Percentiles rank a stretch among this genome's conserved stretches.
phyloP scores from a whole-genome alignment of 2,113 vertebrate genomes.

The Sinocyclocheilus maitianheensis region DNA sequence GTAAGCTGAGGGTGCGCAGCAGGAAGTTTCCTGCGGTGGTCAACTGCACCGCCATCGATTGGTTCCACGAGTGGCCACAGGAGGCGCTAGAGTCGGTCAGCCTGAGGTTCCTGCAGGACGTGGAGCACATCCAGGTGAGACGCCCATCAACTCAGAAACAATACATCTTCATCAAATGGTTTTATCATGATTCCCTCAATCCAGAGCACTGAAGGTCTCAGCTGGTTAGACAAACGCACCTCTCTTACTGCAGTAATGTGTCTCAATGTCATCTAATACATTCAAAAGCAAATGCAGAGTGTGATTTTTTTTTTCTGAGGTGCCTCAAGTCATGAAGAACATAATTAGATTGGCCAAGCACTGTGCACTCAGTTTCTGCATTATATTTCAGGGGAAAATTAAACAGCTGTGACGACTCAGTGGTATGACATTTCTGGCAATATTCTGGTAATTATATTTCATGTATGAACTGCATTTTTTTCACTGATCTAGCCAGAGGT shows the following conservation, averaged over 20 bases:
- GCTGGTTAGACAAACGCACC: not conserved
- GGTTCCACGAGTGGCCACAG: slow-evolving; percentile 95
- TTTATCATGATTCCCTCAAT: not conserved
- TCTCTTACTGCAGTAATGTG: not conserved
- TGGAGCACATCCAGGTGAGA: slow-evolving; percentile 83
- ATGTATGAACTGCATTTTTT: slow-evolving; percentile 17
- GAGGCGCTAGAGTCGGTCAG: slow-evolving; percentile 92
- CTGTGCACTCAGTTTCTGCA: slow-evolving; percentile 26
- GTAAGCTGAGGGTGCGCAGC: slow-evolving; percentile 81
- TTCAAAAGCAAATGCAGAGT: slow-evolving; percentile 19
- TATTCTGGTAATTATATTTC: slow-evolving; percentile 25
- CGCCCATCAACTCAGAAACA: not conserved
- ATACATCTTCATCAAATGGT: not conserved
- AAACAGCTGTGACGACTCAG: slow-evolving; percentile 27
- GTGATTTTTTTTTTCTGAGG: not conserved
- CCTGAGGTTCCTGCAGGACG: slow-evolving; percentile 83
- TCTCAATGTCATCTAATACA: not conserved
- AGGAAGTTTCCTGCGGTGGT: slow-evolving; percentile 90
- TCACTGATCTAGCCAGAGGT: slow-evolving; percentile 69
- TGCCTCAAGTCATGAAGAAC: slow-evolving; percentile 42
- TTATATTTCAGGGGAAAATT: slow-evolving; percentile 35
- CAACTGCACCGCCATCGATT: slow-evolving; percentile 84
- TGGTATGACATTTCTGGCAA: slow-evolving; percentile 33
- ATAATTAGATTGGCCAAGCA: slow-evolving; percentile 36
- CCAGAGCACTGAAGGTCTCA: not conserved